phyloP scores from a whole-genome alignment of 2,797 vertebrate genomes.

The Gallinago stenura region DNA sequence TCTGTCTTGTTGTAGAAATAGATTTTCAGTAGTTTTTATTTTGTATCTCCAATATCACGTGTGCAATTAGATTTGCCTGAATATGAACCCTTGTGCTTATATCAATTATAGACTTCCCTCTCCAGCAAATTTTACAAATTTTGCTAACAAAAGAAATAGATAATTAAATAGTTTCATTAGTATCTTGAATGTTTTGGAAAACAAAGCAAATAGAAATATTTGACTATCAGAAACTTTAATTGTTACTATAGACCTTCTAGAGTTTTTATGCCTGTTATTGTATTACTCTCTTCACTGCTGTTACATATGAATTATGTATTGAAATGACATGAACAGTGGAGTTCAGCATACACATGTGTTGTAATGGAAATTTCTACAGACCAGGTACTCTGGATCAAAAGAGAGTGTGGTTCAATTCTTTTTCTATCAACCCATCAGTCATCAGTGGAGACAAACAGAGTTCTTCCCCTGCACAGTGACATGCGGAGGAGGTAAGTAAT shows the following conservation, averaged over 20 bases:
- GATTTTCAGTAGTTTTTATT: not conserved
- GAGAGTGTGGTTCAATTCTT: conserved; percentile 91
- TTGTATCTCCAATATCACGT: not conserved
- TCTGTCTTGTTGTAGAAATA: not conserved
- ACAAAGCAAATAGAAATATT: not conserved
- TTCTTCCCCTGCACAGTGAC: conserved; percentile 95
- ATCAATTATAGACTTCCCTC: not conserved
- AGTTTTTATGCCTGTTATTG: not conserved
- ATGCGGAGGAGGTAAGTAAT: conserved; percentile 90
- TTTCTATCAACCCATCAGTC: conserved; percentile 94
- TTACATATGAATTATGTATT: not conserved
- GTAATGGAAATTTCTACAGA: conserved; percentile 79
- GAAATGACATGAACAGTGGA: not conserved
- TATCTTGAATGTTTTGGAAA: not conserved
- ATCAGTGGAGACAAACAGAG: conserved; percentile 94
- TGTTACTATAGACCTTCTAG: not conserved
- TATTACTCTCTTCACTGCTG: not conserved
- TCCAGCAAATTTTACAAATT: not conserved
- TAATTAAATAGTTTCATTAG: not conserved
- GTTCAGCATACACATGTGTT: not conserved
- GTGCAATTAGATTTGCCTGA: not conserved
- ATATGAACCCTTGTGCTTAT: not conserved
- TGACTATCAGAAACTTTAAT: not conserved
- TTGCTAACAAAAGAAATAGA: not conserved
- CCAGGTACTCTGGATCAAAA: conserved; percentile 84